These are phyloP conservation scores for Monopterus albus DNA, from an alignment of 2,113 vertebrate species.

Conservation along the genomic window DNA sequence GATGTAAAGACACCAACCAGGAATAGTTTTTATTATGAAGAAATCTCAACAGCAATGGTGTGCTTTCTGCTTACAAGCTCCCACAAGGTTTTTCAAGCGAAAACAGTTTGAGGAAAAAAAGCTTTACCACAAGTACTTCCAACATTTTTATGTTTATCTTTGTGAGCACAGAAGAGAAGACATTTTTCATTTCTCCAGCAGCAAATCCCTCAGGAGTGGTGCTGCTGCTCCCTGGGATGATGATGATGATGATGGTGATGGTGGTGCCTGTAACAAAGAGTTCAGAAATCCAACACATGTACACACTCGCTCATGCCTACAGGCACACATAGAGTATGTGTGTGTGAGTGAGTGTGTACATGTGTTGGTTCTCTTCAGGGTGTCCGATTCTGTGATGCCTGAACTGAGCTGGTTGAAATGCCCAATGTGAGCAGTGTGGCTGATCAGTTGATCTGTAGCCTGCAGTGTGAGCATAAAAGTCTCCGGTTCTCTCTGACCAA, in stretches of 20 bases:
- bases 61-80: slow-evolving; percentile 48
- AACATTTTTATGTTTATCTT: slow-evolving; percentile 60
- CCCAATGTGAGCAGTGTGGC: too few relatives aligned
- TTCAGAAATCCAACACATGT: slow-evolving; percentile 1
- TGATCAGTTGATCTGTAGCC: too few relatives aligned
- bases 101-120: slow-evolving; percentile 36
- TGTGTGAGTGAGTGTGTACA: too few relatives aligned
- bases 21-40: slow-evolving; percentile 41
- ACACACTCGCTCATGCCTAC: slow-evolving; percentile 11
- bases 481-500: too few relatives aligned
- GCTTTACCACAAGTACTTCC: slow-evolving; percentile 23
- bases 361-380: too few relatives aligned
- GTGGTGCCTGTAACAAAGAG: slow-evolving; percentile 45
- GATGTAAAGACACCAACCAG: slow-evolving; percentile 27
- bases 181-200: slow-evolving; percentile 45
- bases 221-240: slow-evolving; percentile 25
- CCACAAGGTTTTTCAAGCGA: slow-evolving; percentile 35
- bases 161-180: slow-evolving; percentile 50
- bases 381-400: too few relatives aligned
- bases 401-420: too few relatives aligned
- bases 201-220: slow-evolving; percentile 42
- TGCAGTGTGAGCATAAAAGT: too few relatives aligned
- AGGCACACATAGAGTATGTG: slow-evolving; percentile 39
- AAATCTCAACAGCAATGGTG: slow-evolving; percentile 26
- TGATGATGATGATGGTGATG: slow-evolving; percentile 32